Conservation (phyloP, 2,797 vertebrate genomes). For the Salarias fasciatus region DNA sequence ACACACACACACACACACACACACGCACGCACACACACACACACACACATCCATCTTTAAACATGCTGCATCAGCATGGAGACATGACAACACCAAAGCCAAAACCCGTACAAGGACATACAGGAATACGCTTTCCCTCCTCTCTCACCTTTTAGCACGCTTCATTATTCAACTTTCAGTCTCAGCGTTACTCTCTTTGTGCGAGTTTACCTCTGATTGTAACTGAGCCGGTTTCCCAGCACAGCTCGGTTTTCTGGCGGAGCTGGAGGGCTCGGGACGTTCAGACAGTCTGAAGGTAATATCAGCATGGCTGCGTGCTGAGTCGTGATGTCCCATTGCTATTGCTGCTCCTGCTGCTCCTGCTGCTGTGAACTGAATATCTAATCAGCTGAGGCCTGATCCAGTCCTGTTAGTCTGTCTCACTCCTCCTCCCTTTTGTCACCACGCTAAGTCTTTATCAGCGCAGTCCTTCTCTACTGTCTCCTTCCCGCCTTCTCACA, state of each 20-base stretch:
- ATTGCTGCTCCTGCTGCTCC: conserved; percentile 46
- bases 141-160: conserved; percentile 27
- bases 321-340: conserved; percentile 62
- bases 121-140: conserved; percentile 45
- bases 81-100: conserved; percentile 70
- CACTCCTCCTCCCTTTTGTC: neutral
- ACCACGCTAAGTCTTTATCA: conserved; percentile 22
- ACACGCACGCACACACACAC: conserved; percentile 48
- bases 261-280: conserved; percentile 28
- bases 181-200: neutral
- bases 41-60: conserved; percentile 69
- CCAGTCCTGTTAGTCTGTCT: conserved; percentile 39
- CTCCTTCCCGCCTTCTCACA: neutral
- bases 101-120: conserved; percentile 69
- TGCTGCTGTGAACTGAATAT: conserved; percentile 68
- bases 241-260: conserved; percentile 2
- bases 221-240: neutral
- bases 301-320: conserved; percentile 60
- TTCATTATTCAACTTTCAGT: conserved; percentile 21
- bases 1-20: conserved; percentile 43
- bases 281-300: conserved; percentile 50
- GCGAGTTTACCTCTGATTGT: neutral
- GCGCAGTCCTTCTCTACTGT: neutral
- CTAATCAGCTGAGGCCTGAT: conserved; percentile 61
- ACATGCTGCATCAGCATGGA: conserved; percentile 73